Percentiles rank a stretch among this genome's conserved stretches.
Evolutionary conservation across 1,140 invertebrate species (phyloP).

Genomic region (Pachyrhynchus sulphureomaculatus): DNA sequence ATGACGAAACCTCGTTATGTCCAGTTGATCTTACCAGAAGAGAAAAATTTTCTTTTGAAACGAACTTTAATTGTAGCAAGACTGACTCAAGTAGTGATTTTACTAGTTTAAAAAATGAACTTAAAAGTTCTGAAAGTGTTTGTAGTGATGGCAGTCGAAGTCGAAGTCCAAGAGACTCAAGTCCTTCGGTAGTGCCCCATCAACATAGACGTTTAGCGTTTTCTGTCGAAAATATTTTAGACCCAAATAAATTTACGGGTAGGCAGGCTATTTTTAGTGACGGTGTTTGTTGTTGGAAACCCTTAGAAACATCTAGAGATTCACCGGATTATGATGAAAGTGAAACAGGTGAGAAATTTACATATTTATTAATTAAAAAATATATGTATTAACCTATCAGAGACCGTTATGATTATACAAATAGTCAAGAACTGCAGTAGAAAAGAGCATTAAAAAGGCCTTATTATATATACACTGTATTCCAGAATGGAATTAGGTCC

Average conservation of each 20-base stretch:
- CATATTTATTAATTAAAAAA: too few relatives aligned
- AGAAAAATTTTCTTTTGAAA: conserved; percentile 40
- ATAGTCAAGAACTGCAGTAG: too few relatives aligned
- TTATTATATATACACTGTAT: too few relatives aligned
- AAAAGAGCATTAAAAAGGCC: too few relatives aligned
- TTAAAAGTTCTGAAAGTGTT: conserved; percentile 51
- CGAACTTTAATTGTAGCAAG: conserved; percentile 25
- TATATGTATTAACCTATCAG: too few relatives aligned
- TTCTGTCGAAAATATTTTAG: conserved; percentile 89
- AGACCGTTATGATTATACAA: too few relatives aligned
- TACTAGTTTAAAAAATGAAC: conserved; percentile 37
- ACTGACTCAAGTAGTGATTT: conserved; percentile 42
- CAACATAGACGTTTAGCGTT: conserved; percentile 67
- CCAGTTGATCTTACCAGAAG: conserved; percentile 53
- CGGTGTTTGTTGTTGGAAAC: conserved; percentile 60
- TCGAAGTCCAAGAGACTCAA: conserved; percentile 47
- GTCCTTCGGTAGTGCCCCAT: conserved; percentile 50
- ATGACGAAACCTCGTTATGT: conserved; percentile 48
- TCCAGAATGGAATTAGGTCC: too few relatives aligned
- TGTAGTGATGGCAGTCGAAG: conserved; percentile 53
- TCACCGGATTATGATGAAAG: conserved; percentile 56
- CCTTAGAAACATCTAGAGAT: conserved; percentile 53
- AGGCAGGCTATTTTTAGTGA: conserved; percentile 55
- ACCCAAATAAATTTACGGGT: conserved; percentile 87
- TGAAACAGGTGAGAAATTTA: conserved; percentile 60